Evolutionary conservation across 2,797 vertebrate species (phyloP).

Genomic region (Triplophysa yarkandensis): DNA sequence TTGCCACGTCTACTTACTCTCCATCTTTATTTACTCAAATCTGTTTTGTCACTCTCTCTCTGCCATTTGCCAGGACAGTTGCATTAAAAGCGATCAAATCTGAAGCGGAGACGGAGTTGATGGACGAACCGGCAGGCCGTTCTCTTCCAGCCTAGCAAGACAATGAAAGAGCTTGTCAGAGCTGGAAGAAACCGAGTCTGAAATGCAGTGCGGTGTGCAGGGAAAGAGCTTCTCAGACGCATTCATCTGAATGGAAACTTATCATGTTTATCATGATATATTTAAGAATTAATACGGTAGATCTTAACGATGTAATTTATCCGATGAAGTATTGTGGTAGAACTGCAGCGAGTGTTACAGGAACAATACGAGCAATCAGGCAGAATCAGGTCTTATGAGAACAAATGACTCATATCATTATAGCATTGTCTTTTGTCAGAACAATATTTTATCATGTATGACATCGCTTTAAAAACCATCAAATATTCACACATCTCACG

Average conservation of each 20-base stretch:
- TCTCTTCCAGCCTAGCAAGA: background rate
- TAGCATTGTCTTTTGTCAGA: background rate
- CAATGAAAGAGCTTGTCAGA: background rate
- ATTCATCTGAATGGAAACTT: conserved; percentile 11
- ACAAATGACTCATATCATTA: background rate
- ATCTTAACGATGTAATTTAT: conserved; percentile 17
- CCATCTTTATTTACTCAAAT: conserved; percentile 63
- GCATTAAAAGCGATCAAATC: conserved; percentile 47
- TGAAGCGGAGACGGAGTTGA: conserved; percentile 28
- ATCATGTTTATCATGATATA: conserved; percentile 8
- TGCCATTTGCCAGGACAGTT: conserved; percentile 44
- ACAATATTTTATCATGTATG: background rate
- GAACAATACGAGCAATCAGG: conserved; percentile 29
- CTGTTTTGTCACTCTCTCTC: conserved; percentile 51
- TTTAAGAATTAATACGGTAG: background rate
- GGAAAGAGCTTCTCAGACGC: background rate
- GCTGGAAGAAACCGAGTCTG: background rate
- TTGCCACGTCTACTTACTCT: conserved; percentile 65
- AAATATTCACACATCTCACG: no score
- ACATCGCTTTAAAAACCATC: no score
- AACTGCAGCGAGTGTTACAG: background rate
- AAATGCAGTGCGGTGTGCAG: background rate
- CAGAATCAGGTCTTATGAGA: conserved; percentile 4
- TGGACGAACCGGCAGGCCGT: conserved; percentile 27
- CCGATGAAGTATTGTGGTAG: background rate